Evolutionary conservation across 1,140 invertebrate genomes (phyloP).

Genomic region (Hesperophylax magnus): DNA sequence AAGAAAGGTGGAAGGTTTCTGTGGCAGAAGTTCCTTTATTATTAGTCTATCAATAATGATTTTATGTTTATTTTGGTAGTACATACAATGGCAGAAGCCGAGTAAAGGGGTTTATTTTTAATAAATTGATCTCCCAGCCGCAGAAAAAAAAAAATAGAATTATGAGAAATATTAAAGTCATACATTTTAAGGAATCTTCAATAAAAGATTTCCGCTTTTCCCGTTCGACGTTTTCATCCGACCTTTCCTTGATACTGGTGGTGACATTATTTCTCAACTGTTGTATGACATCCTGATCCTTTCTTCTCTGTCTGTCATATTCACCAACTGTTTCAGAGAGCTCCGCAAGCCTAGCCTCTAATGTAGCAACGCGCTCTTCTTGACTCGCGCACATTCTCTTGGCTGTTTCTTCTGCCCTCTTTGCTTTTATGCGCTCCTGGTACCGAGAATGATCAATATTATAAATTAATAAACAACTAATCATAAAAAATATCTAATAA

Average conservation of each 20-base stretch:
- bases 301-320: constrained; percentile 81
- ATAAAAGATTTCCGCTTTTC: constrained; percentile 6
- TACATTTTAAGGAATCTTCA: constrained; percentile 30
- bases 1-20: no score
- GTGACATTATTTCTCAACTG: constrained; percentile 76
- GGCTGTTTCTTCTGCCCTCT: constrained; percentile 78
- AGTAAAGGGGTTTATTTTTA: no score
- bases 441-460: no score
- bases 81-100: no score
- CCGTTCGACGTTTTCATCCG: constrained; percentile 8
- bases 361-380: constrained; percentile 82
- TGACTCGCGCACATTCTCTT: constrained; percentile 77
- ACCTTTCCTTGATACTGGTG: constrained; percentile 36
- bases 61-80: no score
- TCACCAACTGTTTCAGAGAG: constrained; percentile 84
- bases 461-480: neutral
- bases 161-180: neutral
- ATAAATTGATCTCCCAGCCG: no score
- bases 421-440: constrained; percentile 77
- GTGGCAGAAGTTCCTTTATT: no score
- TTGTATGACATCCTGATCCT: constrained; percentile 83
- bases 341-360: constrained; percentile 86
- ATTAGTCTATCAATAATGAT: no score
- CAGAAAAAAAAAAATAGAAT: no score
- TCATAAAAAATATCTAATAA: no score